These are phyloP conservation scores for Heptranchias perlo DNA, from an alignment of 2,113 vertebrate species.

Conservation along the genomic window DNA sequence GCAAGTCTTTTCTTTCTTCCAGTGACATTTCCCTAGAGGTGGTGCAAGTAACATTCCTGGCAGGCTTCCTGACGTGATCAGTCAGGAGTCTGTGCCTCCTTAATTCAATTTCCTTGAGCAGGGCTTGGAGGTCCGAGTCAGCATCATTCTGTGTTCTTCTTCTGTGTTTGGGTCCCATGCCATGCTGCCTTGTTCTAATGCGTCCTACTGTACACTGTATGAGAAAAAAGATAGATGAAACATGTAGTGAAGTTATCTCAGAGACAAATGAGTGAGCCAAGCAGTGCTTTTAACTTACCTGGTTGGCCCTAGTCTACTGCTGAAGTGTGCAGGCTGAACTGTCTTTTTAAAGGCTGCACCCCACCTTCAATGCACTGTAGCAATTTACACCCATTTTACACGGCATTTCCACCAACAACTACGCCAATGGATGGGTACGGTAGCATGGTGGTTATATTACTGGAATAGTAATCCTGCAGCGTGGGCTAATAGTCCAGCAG, in stretches of 20 bases:
- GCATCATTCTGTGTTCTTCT: neutral
- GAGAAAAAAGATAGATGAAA: no score
- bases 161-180: neutral
- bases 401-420: neutral
- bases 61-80: no score
- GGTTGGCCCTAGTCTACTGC: neutral
- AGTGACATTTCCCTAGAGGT: neutral
- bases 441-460: neutral
- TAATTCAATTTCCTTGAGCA: neutral
- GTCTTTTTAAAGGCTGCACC: neutral
- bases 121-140: neutral
- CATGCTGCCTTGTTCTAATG: no score
- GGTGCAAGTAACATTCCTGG: no score
- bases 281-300: neutral
- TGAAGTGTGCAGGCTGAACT: neutral
- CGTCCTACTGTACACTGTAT: no score
- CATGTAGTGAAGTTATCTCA: neutral
- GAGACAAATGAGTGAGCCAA: neutral
- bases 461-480: no score
- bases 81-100: no score
- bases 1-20: neutral
- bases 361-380: neutral
- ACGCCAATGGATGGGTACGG: neutral
- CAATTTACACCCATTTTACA: neutral
- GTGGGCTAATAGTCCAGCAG: neutral